Percentiles rank a stretch among this genome's conserved stretches.
Evolutionary conservation across 53 echinoderm and acorn worm genomes (phyloP).

Genomic region (Henricia sp.): DNA sequence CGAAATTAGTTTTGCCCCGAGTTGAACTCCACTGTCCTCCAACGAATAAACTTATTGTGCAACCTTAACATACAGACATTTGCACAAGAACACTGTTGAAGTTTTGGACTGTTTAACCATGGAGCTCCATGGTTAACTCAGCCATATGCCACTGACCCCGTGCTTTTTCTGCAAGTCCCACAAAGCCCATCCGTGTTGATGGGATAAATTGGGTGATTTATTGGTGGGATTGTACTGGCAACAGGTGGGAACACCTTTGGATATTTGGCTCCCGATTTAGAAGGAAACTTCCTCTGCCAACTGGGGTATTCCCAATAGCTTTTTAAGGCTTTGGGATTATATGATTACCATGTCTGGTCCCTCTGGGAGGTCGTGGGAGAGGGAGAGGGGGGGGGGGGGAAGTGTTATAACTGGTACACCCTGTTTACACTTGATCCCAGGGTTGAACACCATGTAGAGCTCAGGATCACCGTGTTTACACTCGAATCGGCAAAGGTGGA

Average conservation of each 20-base stretch:
- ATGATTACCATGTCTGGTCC: background rate
- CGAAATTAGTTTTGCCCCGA: too few species aligned
- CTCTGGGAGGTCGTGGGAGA: background rate
- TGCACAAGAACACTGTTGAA: too few species aligned
- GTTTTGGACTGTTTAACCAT: too few species aligned
- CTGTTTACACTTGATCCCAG: too few species aligned
- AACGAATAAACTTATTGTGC: too few species aligned
- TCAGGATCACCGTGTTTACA: too few species aligned
- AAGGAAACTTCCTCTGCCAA: background rate
- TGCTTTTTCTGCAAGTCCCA: background rate
- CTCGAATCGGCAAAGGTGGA: too few species aligned
- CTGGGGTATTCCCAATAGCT: slow-evolving; percentile 4
- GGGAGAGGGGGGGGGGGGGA: background rate
- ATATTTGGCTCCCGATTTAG: slow-evolving; percentile 22
- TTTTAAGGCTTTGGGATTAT: slow-evolving; percentile 32
- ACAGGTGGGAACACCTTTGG: slow-evolving; percentile 49
- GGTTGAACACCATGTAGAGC: too few species aligned
- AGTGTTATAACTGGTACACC: too few species aligned
- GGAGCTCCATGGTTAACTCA: too few species aligned
- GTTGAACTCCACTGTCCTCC: too few species aligned
- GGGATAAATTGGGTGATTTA: slow-evolving; percentile 55
- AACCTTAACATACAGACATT: too few species aligned
- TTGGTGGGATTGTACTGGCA: background rate
- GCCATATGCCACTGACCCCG: slow-evolving; percentile 15
- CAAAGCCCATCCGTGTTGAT: slow-evolving; percentile 6